Conservation (phyloP, 2,888 invertebrate genomes). For the Diaperis boleti region DNA sequence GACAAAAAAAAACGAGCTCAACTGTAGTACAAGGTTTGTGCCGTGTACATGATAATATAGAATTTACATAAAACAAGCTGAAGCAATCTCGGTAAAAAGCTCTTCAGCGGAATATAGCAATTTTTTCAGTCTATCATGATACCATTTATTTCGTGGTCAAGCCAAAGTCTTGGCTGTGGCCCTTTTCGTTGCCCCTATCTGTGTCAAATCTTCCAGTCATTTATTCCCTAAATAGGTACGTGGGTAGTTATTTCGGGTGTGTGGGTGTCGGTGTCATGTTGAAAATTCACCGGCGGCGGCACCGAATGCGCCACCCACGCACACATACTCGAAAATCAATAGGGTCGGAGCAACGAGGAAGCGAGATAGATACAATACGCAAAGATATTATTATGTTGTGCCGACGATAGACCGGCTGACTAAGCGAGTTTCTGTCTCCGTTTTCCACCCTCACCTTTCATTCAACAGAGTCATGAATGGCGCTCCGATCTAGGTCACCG, state of each 20-base stretch:
- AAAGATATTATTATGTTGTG: conserved; percentile 37
- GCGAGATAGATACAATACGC: conserved; percentile 34
- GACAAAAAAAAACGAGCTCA: too few relatives aligned
- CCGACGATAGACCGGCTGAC: conserved; percentile 32
- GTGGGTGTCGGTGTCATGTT: conserved; percentile 45
- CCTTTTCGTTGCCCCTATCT: conserved; percentile 33
- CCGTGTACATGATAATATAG: too few relatives aligned
- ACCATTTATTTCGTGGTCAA: conserved; percentile 21
- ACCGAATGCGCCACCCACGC: conserved; percentile 33
- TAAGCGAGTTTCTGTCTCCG: conserved; percentile 41
- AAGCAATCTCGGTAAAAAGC: too few relatives aligned
- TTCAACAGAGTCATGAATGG: conserved; percentile 62
- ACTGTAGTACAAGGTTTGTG: too few relatives aligned
- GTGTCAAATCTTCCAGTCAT: conserved; percentile 35
- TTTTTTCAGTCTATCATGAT: too few relatives aligned
- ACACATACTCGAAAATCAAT: conserved; percentile 55
- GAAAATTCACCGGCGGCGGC: conserved; percentile 42
- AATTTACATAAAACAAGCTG: too few relatives aligned
- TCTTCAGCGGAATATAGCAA: too few relatives aligned
- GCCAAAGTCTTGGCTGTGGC: conserved; percentile 12
- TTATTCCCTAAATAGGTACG: conserved; percentile 75
- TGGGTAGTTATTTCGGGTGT: conserved; percentile 67
- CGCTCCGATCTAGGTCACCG: conserved; percentile 57
- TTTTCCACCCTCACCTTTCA: conserved; percentile 52
- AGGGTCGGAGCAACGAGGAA: conserved; percentile 37